Conservation (phyloP, 2,797 vertebrate genomes). For the Alca torda region DNA sequence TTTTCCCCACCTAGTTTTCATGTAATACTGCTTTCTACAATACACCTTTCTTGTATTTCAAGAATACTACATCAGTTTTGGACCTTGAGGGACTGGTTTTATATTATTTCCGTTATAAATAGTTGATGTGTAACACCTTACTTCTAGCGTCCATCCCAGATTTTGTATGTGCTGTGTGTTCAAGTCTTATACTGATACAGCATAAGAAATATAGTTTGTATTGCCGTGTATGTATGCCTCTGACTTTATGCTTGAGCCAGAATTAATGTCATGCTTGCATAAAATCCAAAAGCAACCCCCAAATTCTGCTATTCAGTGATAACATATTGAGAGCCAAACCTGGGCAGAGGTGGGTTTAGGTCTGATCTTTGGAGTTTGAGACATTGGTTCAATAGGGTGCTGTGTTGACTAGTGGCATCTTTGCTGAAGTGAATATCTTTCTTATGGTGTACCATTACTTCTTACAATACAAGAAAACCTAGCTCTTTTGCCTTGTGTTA, state of each 20-base stretch:
- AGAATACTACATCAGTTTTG: neutral
- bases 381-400: neutral
- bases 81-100: neutral
- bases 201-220: neutral
- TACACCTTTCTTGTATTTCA: neutral
- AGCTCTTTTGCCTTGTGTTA: neutral
- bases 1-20: neutral
- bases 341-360: neutral
- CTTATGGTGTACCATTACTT: accelerated
- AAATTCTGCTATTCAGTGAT: neutral
- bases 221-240: neutral
- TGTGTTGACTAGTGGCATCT: accelerated
- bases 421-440: neutral
- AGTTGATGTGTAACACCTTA: neutral
- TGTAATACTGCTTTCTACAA: neutral
- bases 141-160: neutral
- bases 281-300: neutral
- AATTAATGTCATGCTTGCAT: accelerated
- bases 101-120: neutral
- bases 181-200: neutral
- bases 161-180: neutral
- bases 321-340: neutral
- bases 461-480: neutral
- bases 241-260: neutral
- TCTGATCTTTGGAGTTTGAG: neutral